These are phyloP conservation scores for Lepidurus arcticus DNA, from an alignment of 1,140 invertebrate species.

Conservation along the genomic window DNA sequence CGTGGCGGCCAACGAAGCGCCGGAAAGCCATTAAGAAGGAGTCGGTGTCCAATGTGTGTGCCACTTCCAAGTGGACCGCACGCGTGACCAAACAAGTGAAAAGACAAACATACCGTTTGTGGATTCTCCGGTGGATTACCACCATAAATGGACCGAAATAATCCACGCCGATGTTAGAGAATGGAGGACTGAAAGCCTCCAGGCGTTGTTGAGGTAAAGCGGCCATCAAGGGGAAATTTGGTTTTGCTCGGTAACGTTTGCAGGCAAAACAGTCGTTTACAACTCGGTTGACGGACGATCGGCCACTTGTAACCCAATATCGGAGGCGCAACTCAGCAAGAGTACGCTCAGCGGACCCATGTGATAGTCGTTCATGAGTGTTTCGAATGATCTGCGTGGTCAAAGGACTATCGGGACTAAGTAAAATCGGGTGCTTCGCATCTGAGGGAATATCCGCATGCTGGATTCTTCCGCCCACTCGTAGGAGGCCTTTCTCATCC, in stretches of 20 bases:
- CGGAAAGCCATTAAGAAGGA: constrained; percentile 30
- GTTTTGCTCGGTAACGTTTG: constrained; percentile 7
- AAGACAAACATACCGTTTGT: constrained; percentile 37
- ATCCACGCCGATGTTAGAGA: too few species aligned
- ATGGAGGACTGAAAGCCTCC: background rate
- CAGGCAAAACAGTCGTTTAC: constrained; percentile 26
- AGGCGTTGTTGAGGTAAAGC: constrained; percentile 26
- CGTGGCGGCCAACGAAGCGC: constrained; percentile 39
- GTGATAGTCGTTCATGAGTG: background rate
- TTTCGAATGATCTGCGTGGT: background rate
- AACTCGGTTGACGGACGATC: constrained; percentile 11
- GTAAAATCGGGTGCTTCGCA: constrained; percentile 45
- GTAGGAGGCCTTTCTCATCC: constrained; percentile 41
- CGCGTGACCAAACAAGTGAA: constrained; percentile 44
- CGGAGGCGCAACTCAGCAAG: too few species aligned
- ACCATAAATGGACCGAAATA: too few species aligned
- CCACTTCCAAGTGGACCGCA: constrained; percentile 38
- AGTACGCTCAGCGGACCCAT: too few species aligned
- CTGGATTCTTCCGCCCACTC: constrained; percentile 44
- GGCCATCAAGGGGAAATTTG: constrained; percentile 22
- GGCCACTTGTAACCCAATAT: too few species aligned
- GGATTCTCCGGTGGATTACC: too few species aligned
- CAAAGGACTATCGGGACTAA: constrained; percentile 40
- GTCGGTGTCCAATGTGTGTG: constrained; percentile 33
- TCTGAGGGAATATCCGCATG: constrained; percentile 40